Evolutionary conservation across 1,140 invertebrate species (phyloP).

Genomic region (Eriocheir sinensis): DNA sequence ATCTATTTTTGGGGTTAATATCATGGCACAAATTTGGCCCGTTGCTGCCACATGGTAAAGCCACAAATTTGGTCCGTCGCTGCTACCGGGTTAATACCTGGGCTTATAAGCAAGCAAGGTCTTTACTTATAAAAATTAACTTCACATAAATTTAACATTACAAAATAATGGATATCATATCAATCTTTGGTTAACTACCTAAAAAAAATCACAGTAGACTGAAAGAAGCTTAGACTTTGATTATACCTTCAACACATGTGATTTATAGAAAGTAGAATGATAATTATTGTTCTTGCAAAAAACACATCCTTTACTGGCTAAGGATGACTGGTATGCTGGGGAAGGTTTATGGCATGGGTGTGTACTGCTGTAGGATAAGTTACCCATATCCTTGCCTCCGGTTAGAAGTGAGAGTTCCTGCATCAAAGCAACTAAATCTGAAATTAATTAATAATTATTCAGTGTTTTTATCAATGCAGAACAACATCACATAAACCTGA

Average conservation of each 20-base stretch:
- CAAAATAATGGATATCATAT: too few relatives aligned
- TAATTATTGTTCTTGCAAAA: constrained; percentile 78
- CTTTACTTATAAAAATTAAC: too few relatives aligned
- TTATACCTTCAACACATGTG: constrained; percentile 74
- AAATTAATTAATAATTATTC: not conserved
- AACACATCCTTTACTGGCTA: constrained; percentile 71
- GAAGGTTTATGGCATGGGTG: not conserved
- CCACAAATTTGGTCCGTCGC: too few relatives aligned
- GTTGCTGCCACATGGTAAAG: too few relatives aligned
- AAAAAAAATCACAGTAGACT: too few relatives aligned
- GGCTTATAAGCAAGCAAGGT: too few relatives aligned
- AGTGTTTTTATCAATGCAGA: not conserved
- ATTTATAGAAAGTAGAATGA: constrained; percentile 78
- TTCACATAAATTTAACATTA: too few relatives aligned
- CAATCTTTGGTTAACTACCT: too few relatives aligned
- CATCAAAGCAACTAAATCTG: constrained; percentile 67
- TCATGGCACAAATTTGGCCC: too few relatives aligned
- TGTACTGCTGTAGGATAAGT: constrained; percentile 36
- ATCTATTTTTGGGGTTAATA: too few relatives aligned
- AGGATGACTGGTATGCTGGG: not conserved
- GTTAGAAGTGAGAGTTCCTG: constrained; percentile 44
- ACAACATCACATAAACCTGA: not conserved
- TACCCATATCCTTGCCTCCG: not conserved
- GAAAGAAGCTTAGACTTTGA: not conserved
- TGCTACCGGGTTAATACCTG: too few relatives aligned